These are phyloP conservation scores for Periplaneta americana DNA, from an alignment of 1,140 invertebrate species.

Conservation along the genomic window DNA sequence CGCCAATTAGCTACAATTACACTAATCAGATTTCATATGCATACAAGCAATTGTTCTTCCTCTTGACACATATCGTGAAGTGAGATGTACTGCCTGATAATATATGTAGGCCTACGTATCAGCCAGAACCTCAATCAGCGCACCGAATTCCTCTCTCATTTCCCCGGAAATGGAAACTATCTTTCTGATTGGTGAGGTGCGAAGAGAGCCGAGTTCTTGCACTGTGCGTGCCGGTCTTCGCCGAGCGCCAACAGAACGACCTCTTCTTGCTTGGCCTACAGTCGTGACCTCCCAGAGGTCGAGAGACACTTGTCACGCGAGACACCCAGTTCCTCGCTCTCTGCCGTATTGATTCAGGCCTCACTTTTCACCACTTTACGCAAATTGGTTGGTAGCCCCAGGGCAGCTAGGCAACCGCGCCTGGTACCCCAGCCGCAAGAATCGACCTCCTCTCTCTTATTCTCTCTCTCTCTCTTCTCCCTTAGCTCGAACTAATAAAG, in stretches of 20 bases:
- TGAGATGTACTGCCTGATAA: too few relatives aligned
- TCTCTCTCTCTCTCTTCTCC: not conserved
- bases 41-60: too few relatives aligned
- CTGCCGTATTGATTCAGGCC: not conserved
- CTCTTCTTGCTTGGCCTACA: not conserved
- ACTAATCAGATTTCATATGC: too few relatives aligned
- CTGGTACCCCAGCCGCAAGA: not conserved
- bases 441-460: too few relatives aligned
- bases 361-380: conserved; percentile 9
- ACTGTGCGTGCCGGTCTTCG: not conserved
- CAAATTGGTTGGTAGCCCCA: conserved; percentile 9
- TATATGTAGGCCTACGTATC: too few relatives aligned
- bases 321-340: not conserved
- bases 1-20: too few relatives aligned
- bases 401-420: not conserved
- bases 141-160: too few relatives aligned
- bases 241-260: not conserved
- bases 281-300: not conserved
- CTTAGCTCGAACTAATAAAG: not conserved
- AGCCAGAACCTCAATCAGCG: too few relatives aligned
- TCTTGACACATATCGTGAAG: too few relatives aligned
- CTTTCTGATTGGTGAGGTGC: too few relatives aligned
- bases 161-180: too few relatives aligned
- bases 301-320: not conserved
- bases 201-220: too few relatives aligned